Conservation (phyloP, 2,113 vertebrate genomes). For the Sylvicapra grimmia region DNA sequence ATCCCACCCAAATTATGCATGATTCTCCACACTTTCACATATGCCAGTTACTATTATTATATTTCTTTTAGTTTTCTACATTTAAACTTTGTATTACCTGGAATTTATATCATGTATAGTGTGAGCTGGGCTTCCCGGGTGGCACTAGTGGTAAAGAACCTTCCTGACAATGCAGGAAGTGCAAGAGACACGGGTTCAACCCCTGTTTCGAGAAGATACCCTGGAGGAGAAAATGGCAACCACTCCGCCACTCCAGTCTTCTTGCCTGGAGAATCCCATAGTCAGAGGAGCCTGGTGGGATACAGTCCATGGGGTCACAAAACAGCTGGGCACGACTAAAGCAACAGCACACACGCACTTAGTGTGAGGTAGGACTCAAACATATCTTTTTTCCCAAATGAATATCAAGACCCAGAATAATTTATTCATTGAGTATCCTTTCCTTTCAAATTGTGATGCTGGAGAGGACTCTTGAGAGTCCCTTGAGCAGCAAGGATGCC, state of each 20-base stretch:
- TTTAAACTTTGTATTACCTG: background rate
- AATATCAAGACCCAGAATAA: background rate
- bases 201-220: background rate
- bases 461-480: background rate
- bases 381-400: background rate
- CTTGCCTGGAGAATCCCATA: background rate
- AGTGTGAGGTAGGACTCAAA: background rate
- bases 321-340: background rate
- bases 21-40: background rate
- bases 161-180: background rate
- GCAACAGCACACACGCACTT: background rate
- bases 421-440: background rate
- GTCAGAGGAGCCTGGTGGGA: background rate
- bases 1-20: background rate
- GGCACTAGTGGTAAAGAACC: background rate
- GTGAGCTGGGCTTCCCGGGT: background rate
- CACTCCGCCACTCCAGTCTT: background rate
- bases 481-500: background rate
- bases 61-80: background rate
- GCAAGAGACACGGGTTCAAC: background rate
- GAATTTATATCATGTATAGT: background rate
- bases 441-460: background rate
- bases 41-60: background rate
- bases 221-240: background rate
- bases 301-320: background rate